Base-by-base conservation (phyloP, 2,888 invertebrate genomes). In the Anoplius nigerrimus region DNA sequence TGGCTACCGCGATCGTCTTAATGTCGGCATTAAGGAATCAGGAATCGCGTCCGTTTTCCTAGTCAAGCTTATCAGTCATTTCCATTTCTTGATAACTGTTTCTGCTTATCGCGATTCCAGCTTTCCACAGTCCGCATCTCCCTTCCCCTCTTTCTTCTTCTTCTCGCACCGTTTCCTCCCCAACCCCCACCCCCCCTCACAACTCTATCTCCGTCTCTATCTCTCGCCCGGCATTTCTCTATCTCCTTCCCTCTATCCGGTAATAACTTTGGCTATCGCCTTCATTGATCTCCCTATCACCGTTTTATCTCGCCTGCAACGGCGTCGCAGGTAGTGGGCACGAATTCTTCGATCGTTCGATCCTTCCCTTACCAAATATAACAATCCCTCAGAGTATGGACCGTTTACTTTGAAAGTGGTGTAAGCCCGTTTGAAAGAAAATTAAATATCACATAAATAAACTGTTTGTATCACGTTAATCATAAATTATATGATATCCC, bases 31-130 rank as follows among this genome's bases (percentile, higher is more conserved):
- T 34, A 34, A 34, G 34, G 34, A 34, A 34, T 34, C 34, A 34
- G 11, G 34, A 34, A 34, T 34, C 34, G 34, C 34, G 34, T 34
- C 34, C 34, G 34, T 34, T 34, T 6, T 34, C 24, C 34, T 34
- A 34, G 34, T 13, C 34, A 6, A 11, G 34, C 57, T 90, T 90
- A 90, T 90, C 90, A 89, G 89, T 86, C 87, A 90, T 90, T 90
- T 90, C 90, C 90, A 90, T 90, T 90, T 90, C 90, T 87, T 86
- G 88, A 88, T 88, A 88, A 87, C 88, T 83, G 86, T 86, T 87
- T 84, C 84, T 86, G 87, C 87, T 88, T 88, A 88, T 88, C 88
- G 82, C 74, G 74, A 82, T 82, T 84, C 83, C 84, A 84, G 84
- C 89, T 48, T 16, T 34, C 34, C 58, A 24, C n/a, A n/a, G n/a